Evolutionary conservation across 2,888 invertebrate genomes (phyloP), one percentile per base, ranked within the genome.

Genomic region (Hyles lineata): DNA sequence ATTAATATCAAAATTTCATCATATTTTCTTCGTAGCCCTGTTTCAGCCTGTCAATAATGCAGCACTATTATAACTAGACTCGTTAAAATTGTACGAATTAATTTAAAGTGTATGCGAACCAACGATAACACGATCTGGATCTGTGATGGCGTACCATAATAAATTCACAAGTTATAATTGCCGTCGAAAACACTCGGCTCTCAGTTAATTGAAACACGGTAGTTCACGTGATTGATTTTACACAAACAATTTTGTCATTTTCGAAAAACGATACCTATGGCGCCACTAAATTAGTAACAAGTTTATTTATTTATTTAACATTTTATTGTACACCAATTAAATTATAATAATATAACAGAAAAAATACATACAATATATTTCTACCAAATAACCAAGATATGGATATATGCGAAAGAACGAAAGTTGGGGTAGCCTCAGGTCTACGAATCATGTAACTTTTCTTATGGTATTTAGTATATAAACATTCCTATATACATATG

Each of bases 131-230:
- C 63, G 55, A 21, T 63, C 21, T 25, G 25, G 43, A 63, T 63
- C 63, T 72, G 55, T 52, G 63, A 72, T 55, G 6, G 63, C 23
- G 17, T 21, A 63, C 17, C 23, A 67, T 55, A 63, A 58, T 58
- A 58, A 58, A 72, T 72, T 72, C 23, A 50, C 58, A 35, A 72
- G 32, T 58, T 25, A 67, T 72, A 67, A 72, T 58, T 63, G 70
- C 43, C 72, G 72, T 72, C 58, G 23, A 67, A 35, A 58, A 67
- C 58, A 35, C 25, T 72, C 67, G 25, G 19, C 25, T 43, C 32
- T 55, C 63, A 19, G 72, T 78, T 82, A 79, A 82, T 85, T 82
- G 80, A 81, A 84, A 76, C 81, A 82, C 80, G 76, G 82, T 77
- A 76, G 74, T 32, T 73, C 75, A 78, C 76, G 76, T 72, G 74